These are phyloP conservation scores for Rhagoletis pomonella DNA, from an alignment of 1,140 invertebrate genomes.

Conservation along the genomic window DNA sequence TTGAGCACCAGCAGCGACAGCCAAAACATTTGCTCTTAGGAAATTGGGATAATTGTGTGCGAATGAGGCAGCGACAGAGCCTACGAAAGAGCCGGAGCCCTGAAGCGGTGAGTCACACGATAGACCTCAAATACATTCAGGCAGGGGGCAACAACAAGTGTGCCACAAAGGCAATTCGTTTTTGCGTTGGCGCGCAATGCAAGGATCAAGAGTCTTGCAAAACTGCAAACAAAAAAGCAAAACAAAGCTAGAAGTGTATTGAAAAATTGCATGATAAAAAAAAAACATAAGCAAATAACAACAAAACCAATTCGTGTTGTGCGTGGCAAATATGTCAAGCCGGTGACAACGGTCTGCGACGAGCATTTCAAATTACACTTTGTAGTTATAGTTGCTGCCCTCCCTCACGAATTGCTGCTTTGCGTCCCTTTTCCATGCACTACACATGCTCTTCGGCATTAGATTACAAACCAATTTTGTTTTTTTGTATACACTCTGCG, in stretches of 20 bases:
- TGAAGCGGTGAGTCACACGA: background rate
- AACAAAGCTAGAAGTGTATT: background rate
- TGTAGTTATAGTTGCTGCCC: background rate
- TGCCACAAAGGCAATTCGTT: constrained; percentile 29
- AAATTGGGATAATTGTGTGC: constrained; percentile 31
- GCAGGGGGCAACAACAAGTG: constrained; percentile 16
- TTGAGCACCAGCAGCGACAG: constrained; percentile 44
- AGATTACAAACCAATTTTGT: background rate
- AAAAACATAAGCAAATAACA: background rate
- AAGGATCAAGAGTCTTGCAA: background rate
- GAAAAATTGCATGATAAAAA: background rate
- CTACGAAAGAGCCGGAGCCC: background rate
- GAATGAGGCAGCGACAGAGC: background rate
- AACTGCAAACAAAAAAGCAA: background rate
- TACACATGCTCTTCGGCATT: background rate
- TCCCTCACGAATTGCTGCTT: background rate
- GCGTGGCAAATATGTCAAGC: constrained; percentile 35
- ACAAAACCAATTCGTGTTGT: background rate
- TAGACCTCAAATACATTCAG: background rate
- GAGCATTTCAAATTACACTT: constrained; percentile 35
- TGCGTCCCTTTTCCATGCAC: background rate
- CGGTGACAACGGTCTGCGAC: constrained; percentile 4
- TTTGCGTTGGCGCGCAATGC: background rate
- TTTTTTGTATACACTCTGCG: background rate
- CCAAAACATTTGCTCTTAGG: constrained; percentile 32